Percentiles rank a stretch among this genome's conserved stretches.
Conservation (phyloP, 1,140 invertebrate genomes). For the Planococcus citri region DNA sequence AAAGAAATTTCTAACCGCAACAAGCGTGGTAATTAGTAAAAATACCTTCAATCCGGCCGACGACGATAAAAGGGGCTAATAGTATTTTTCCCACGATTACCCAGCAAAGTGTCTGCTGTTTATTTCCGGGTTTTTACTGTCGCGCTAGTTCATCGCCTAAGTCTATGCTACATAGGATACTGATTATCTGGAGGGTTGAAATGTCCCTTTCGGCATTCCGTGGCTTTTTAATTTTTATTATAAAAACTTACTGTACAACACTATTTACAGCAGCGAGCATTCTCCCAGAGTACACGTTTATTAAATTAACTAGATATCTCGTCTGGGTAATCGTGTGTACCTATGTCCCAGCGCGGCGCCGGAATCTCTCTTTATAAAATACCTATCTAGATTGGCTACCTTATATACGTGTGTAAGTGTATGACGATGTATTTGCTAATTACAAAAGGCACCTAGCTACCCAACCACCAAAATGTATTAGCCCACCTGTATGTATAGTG, state of each 20-base stretch:
- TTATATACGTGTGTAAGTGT: too few relatives aligned
- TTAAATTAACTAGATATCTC: too few relatives aligned
- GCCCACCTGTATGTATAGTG: too few relatives aligned
- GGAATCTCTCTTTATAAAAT: too few relatives aligned
- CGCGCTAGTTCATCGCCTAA: not conserved
- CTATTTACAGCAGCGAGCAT: not conserved
- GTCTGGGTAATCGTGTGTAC: too few relatives aligned
- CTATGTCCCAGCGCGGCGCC: too few relatives aligned
- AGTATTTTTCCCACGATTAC: not conserved
- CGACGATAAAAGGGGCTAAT: not conserved
- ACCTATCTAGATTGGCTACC: too few relatives aligned
- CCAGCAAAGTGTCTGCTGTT: not conserved
- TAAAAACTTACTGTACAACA: not conserved
- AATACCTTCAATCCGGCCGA: not conserved
- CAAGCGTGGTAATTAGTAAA: not conserved
- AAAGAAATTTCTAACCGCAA: too few relatives aligned
- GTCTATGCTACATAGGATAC: too few relatives aligned
- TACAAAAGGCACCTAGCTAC: too few relatives aligned
- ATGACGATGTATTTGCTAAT: too few relatives aligned
- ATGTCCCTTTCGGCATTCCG: constrained; percentile 1
- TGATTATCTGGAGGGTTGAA: not conserved
- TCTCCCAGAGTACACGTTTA: not conserved
- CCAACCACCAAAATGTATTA: too few relatives aligned
- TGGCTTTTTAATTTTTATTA: not conserved
- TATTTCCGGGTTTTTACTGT: not conserved